phyloP scores from a whole-genome alignment of 53 echinoderm and acorn worm species.

The Paelopatides confundens region DNA sequence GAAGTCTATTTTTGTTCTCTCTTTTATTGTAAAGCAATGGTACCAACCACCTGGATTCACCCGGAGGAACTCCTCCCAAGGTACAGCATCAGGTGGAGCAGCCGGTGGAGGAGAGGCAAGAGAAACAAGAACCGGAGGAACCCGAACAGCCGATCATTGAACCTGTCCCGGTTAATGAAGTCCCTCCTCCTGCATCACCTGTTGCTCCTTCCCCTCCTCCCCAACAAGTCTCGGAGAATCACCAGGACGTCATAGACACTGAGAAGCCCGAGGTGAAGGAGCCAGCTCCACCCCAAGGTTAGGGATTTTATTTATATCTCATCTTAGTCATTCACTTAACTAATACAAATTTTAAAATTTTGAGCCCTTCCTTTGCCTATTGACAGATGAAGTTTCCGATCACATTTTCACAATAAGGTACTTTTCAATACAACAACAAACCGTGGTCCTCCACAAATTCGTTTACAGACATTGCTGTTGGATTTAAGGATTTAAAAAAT shows the following conservation, averaged over 20 bases:
- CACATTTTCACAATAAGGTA: no score
- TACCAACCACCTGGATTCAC: slow-evolving; percentile 81
- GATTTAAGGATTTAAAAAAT: no score
- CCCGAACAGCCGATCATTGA: slow-evolving; percentile 62
- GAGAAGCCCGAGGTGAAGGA: slow-evolving; percentile 81
- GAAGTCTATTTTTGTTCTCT: neutral
- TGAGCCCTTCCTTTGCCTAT: no score
- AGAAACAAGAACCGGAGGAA: slow-evolving; percentile 69
- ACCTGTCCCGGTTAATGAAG: slow-evolving; percentile 64
- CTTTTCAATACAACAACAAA: no score
- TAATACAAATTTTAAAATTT: no score
- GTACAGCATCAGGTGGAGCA: slow-evolving; percentile 24
- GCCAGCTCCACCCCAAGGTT: slow-evolving; percentile 54
- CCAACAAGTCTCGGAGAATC: slow-evolving; percentile 70
- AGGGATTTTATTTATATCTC: no score
- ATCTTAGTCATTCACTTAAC: no score
- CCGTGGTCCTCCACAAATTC: no score
- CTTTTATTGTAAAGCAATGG: slow-evolving; percentile 75
- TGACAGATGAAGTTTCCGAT: no score
- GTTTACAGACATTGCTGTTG: no score
- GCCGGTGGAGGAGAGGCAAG: neutral
- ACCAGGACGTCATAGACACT: slow-evolving; percentile 66
- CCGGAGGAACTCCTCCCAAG: slow-evolving; percentile 74
- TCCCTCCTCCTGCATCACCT: slow-evolving; percentile 53
- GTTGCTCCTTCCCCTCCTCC: slow-evolving; percentile 60